phyloP scores from a whole-genome alignment of 1,140 invertebrate species.

The Acromyrmex heyeri region DNA sequence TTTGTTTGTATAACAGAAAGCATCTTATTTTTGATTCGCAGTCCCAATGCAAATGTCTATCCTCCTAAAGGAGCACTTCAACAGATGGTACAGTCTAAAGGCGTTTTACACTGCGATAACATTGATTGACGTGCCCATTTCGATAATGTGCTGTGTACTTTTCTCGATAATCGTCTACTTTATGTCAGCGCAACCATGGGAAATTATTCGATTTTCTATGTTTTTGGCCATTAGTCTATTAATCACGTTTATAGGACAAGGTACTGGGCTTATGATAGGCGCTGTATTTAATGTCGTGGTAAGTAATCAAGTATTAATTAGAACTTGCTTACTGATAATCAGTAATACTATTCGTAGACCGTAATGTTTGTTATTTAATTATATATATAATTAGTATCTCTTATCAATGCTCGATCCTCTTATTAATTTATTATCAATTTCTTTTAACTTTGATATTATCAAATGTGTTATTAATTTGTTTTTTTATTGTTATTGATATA shows the following conservation, averaged over 20 bases:
- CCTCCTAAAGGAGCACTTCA: conserved; percentile 97
- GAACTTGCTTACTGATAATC: neutral
- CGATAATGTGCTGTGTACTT: conserved; percentile 91
- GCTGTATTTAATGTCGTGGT: conserved; percentile 94
- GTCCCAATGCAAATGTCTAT: conserved; percentile 97
- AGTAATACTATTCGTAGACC: too few species aligned
- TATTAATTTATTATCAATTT: conserved; percentile 2
- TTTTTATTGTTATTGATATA: neutral
- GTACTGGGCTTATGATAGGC: conserved; percentile 95
- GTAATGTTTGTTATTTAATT: conserved; percentile 11
- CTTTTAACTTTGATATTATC: neutral
- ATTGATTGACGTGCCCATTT: conserved; percentile 93
- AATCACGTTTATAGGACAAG: conserved; percentile 95
- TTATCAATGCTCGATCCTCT: neutral
- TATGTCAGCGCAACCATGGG: conserved; percentile 94
- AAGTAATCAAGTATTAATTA: conserved; percentile 83
- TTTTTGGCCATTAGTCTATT: conserved; percentile 93
- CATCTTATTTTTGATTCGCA: conserved; percentile 86
- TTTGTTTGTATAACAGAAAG: neutral
- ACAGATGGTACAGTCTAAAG: conserved; percentile 98
- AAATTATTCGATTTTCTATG: conserved; percentile 92
- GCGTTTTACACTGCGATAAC: conserved; percentile 96
- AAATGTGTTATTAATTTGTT: neutral
- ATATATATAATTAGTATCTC: neutral
- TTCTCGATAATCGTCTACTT: conserved; percentile 94